Base-by-base conservation (phyloP, 2,113 vertebrate species). In the Muntiacus muntjak region DNA sequence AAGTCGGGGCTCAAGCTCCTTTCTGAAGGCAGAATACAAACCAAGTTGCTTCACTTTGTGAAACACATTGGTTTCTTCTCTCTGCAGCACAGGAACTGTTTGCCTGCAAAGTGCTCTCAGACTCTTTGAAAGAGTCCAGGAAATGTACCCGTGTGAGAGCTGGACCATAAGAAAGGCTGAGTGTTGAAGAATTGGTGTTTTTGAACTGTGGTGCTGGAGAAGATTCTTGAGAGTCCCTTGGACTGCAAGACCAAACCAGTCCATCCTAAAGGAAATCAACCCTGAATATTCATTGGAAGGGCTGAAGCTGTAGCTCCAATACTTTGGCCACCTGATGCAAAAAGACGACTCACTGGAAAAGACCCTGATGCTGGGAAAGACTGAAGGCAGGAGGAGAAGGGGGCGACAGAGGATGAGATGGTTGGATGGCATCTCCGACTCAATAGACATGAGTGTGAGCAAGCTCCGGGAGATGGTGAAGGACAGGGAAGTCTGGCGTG, bases 101-200 rank as follows among this genome's bases (percentile, higher is more conserved):
- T 7, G 62, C 50, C 16, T 50, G 85, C 50, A 23, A 87, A 67
- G n/a, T 14, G 74, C 36, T 25, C 2, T 1, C 25, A 55, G 47
- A 13, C 45, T 91, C 15, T 1, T 47, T 87, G 81, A 71, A n/a
- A 50, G 76, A 40, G 55, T 54, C n/a, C 47, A 40, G 40, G 23
- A 43, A 43, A 43, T 43, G 40, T 76, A 26, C 13, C 21, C 1
- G 0, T 76, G 40, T 26, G 40, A 43, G 71, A 76, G 71, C 1
- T 26, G 40, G 71, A 76, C 71, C 36, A 7, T 76, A 25, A 43
- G 21, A 43, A 74, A 74, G 67, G 12, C 36, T 7, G 71, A 26
- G 36, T 0, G 0, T 12, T 26, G 15, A 26, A 76, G 40, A 43
- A 76, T 2, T 14, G 7, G 6, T 26, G 40, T 3, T 76, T 76